Conservation (phyloP, 2,113 vertebrate genomes). For the Pyrgilauda ruficollis region DNA sequence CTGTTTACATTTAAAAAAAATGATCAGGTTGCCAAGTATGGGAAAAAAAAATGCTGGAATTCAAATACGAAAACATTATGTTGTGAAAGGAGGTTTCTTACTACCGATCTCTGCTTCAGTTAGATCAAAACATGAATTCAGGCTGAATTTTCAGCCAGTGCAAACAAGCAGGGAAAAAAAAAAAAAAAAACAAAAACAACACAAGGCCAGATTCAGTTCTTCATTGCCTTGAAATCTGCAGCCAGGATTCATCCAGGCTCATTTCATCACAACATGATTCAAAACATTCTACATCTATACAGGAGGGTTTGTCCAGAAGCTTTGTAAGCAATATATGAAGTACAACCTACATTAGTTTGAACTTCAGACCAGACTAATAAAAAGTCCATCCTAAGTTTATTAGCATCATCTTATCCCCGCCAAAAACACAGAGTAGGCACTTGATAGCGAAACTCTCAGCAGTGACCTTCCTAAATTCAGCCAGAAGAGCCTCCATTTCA, state of each 20-base stretch:
- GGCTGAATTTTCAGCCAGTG: not conserved
- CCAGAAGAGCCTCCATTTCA: not conserved
- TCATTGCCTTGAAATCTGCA: not conserved
- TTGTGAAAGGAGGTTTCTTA: not conserved
- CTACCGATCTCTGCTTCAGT: not conserved
- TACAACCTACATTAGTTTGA: not conserved
- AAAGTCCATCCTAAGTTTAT: not conserved
- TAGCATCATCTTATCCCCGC: not conserved
- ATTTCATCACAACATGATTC: not conserved
- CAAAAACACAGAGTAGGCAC: not conserved
- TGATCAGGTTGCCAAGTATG: not conserved
- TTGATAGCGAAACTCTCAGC: not conserved
- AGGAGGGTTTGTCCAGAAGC: not conserved
- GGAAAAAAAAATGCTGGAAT: not conserved
- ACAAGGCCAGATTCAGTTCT: not conserved
- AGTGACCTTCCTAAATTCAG: slow-evolving; percentile 21
- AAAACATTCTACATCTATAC: not conserved
- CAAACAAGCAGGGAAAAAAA: not conserved
- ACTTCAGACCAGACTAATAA: not conserved
- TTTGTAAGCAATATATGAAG: not conserved
- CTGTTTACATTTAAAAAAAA: not conserved
- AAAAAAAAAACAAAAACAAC: too few relatives aligned
- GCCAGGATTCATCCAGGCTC: not conserved
- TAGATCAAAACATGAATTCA: not conserved
- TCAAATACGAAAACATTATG: not conserved